Percentiles rank a stretch among this genome's conserved stretches.
phyloP scores from a whole-genome alignment of 2,113 vertebrate genomes.

The Anolis sagrei region DNA sequence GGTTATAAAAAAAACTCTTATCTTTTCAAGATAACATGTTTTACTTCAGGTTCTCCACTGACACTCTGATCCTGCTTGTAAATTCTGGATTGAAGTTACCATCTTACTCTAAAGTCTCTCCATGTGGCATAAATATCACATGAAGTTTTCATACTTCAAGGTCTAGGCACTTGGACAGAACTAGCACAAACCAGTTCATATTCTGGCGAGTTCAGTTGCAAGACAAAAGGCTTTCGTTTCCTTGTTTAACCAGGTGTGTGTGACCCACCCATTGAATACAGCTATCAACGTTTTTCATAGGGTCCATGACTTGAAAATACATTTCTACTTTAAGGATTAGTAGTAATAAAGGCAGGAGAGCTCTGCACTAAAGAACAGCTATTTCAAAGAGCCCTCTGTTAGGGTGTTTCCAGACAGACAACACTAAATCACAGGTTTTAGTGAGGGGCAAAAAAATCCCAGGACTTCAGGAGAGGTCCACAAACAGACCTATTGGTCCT shows the following conservation, averaged over 20 bases:
- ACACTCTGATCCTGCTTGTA: not conserved
- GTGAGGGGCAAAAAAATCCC: too few relatives aligned
- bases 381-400: too few relatives aligned
- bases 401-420: too few relatives aligned
- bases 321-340: not conserved
- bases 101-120: not conserved
- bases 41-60: not conserved
- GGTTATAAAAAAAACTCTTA: not conserved
- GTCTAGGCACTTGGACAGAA: not conserved
- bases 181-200: not conserved
- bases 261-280: not conserved
- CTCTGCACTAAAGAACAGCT: constrained; percentile 37
- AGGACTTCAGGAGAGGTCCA: too few relatives aligned
- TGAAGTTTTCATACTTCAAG: not conserved
- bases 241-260: constrained; percentile 11
- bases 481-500: too few relatives aligned
- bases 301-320: constrained; percentile 6
- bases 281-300: constrained; percentile 25
- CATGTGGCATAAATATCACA: not conserved
- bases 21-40: not conserved
- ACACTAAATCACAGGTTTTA: too few relatives aligned
- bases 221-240: constrained; percentile 16
- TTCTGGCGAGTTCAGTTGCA: not conserved
- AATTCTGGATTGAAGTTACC: not conserved
- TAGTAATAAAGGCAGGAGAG: not conserved